phyloP scores from a whole-genome alignment of 2,797 vertebrate species.

The Chaetodon trifasciatus region DNA sequence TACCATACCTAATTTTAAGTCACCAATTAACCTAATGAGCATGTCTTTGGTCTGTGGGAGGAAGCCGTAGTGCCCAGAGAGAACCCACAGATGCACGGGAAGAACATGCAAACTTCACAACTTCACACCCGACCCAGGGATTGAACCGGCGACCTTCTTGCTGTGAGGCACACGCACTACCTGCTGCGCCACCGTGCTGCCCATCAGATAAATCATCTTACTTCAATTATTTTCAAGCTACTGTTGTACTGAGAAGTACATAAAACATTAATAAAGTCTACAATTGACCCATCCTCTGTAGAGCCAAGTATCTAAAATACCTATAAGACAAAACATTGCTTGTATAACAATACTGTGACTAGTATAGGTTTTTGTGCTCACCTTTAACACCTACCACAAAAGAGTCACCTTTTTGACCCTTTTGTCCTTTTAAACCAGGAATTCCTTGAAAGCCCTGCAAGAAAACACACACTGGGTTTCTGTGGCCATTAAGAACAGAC shows the following conservation, averaged over 20 bases:
- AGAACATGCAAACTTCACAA: too few relatives aligned
- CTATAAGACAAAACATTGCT: not conserved
- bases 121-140: too few relatives aligned
- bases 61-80: too few relatives aligned
- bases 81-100: too few relatives aligned
- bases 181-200: too few relatives aligned
- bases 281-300: not conserved
- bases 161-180: too few relatives aligned
- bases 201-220: not conserved
- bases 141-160: too few relatives aligned
- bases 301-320: not conserved
- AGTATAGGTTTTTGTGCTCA: conserved; percentile 40
- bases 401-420: conserved; percentile 76
- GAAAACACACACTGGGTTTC: conserved; percentile 6
- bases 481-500: not conserved
- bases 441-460: conserved; percentile 70
- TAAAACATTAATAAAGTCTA: not conserved
- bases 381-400: conserved; percentile 48
- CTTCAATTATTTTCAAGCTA: not conserved
- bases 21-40: too few relatives aligned
- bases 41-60: too few relatives aligned
- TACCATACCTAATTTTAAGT: too few relatives aligned
- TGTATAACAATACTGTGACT: not conserved
- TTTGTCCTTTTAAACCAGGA: conserved; percentile 67
- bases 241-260: not conserved